Conservation (phyloP, 2,113 vertebrate species). For the Camelus dromedarius region DNA sequence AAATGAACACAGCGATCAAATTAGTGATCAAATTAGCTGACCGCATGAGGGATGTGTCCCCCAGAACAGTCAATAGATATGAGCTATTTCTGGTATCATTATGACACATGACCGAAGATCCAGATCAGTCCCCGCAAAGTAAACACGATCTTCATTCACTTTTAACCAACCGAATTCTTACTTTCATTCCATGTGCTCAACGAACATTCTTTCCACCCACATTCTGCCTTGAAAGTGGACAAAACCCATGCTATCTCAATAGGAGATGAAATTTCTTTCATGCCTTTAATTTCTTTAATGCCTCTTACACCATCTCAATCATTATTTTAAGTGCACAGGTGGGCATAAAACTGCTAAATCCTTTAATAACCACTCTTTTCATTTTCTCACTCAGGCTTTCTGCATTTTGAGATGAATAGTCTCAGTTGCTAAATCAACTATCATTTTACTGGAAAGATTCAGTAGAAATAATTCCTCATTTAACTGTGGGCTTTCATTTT, state of each 20-base stretch:
- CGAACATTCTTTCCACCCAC: neutral
- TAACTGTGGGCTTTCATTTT: neutral
- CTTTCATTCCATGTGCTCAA: neutral
- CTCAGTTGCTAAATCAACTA: neutral
- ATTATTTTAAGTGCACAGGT: slow-evolving; percentile 23
- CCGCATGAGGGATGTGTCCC: neutral
- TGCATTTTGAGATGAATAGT: slow-evolving; percentile 20
- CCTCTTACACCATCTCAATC: neutral
- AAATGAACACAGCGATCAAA: neutral
- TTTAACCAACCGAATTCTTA: neutral
- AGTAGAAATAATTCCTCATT: neutral
- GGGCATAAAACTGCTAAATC: neutral
- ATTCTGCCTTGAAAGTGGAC: neutral
- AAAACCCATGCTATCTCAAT: neutral
- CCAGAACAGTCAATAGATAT: neutral
- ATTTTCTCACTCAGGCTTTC: slow-evolving; percentile 21
- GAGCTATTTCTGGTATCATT: neutral
- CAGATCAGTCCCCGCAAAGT: neutral
- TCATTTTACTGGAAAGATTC: neutral
- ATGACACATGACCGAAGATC: neutral
- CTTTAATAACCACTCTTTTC: neutral
- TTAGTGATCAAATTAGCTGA: neutral
- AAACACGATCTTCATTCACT: neutral
- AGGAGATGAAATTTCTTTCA: neutral
- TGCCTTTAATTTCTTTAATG: neutral